Conservation (phyloP, 2,797 vertebrate species). For the Sarcoramphus papa region DNA sequence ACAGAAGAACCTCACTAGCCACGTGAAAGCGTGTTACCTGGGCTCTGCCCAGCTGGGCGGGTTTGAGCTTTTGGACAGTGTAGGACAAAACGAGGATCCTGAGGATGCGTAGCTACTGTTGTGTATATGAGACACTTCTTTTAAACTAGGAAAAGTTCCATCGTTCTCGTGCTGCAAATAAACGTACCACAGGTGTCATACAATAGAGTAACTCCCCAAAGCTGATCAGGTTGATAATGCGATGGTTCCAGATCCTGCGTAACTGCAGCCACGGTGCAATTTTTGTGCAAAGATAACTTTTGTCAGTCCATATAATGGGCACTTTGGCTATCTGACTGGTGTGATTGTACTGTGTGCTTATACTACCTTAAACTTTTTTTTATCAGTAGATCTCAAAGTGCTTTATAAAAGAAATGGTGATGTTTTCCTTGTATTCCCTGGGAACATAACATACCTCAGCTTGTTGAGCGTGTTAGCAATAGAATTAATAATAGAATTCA, state of each 20-base stretch:
- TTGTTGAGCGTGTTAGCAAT: neutral
- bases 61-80: conserved; percentile 14
- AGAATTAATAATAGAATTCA: neutral
- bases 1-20: conserved; percentile 80
- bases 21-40: conserved; percentile 77
- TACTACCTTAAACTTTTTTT: neutral
- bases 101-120: conserved; percentile 28
- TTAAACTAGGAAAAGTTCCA: neutral
- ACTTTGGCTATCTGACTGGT: neutral
- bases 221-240: neutral
- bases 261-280: neutral
- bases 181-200: neutral
- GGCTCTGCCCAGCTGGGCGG: conserved; percentile 39
- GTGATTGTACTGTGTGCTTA: neutral
- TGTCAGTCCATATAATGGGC: neutral
- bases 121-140: accelerated
- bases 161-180: neutral
- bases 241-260: neutral
- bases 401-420: conserved; percentile 55
- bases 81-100: conserved; percentile 3
- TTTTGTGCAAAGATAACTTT: neutral
- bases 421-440: neutral
- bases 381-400: conserved; percentile 56
- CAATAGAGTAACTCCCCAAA: neutral
- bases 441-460: neutral